Percentiles rank a stretch among this genome's conserved stretches.
phyloP scores from a whole-genome alignment of 2,888 invertebrate genomes.

The Amiota mariae region DNA sequence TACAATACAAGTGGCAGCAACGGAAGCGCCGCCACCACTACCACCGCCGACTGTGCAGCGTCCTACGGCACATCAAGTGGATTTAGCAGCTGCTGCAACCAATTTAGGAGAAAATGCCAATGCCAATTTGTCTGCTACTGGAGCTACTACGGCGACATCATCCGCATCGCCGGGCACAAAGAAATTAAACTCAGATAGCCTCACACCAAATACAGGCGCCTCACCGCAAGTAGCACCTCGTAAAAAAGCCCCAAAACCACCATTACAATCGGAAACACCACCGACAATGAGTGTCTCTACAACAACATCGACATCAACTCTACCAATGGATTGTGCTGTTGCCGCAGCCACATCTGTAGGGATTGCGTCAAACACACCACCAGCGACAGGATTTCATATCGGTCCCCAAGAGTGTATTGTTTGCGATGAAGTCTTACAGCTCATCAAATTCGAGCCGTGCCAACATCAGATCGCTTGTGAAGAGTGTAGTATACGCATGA shows the following conservation, averaged over 20 bases:
- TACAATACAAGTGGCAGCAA: conserved; percentile 37
- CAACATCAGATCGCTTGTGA: conserved; percentile 83
- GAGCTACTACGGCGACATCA: conserved; percentile 34
- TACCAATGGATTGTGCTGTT: not conserved
- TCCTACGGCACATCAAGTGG: conserved; percentile 29
- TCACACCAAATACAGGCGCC: conserved; percentile 37
- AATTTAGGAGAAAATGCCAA: conserved; percentile 22
- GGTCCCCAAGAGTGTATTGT: conserved; percentile 78
- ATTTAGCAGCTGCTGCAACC: not conserved
- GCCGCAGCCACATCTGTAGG: conserved; percentile 41
- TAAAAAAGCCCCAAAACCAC: conserved; percentile 65
- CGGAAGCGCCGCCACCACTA: conserved; percentile 40
- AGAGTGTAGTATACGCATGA: conserved; percentile 84
- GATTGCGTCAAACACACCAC: not conserved
- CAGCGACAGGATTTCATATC: conserved; percentile 31
- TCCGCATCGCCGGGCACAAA: conserved; percentile 56
- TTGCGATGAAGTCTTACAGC: conserved; percentile 80
- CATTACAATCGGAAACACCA: conserved; percentile 40
- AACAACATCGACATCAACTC: conserved; percentile 62
- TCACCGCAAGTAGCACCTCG: conserved; percentile 62
- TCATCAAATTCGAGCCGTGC: conserved; percentile 83
- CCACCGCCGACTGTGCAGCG: conserved; percentile 36
- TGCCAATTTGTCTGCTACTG: conserved; percentile 18
- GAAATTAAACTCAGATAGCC: conserved; percentile 62
- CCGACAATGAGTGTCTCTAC: conserved; percentile 7